phyloP scores from a whole-genome alignment of 1,140 invertebrate species.

The Rhizoglyphus robini region DNA sequence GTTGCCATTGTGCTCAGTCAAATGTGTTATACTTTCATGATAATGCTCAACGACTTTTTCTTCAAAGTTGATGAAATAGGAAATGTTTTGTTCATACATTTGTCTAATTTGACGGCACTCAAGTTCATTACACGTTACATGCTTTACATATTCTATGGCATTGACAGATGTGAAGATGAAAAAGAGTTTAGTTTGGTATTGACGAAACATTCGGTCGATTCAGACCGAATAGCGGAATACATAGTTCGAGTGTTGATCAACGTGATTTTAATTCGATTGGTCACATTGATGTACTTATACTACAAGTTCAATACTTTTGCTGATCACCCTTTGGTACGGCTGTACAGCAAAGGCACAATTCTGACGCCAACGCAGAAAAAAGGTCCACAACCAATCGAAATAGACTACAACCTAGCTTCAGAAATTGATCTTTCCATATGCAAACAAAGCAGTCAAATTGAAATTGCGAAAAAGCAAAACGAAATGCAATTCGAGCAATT shows the following conservation, averaged over 20 bases:
- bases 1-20: background rate
- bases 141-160: background rate
- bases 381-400: background rate
- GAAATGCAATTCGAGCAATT: too few species aligned
- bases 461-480: too few species aligned
- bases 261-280: background rate
- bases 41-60: background rate
- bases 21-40: background rate
- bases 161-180: background rate
- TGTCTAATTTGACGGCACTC: background rate
- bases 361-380: background rate
- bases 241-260: background rate
- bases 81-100: too few species aligned
- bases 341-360: background rate
- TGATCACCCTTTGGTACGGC: background rate
- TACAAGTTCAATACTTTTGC: background rate
- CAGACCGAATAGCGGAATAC: background rate
- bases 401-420: background rate
- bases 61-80: conserved; percentile 3
- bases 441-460: too few species aligned
- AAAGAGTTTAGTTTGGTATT: background rate
- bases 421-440: background rate
- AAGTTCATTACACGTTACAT: background rate
- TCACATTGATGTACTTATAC: background rate
- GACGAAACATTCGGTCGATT: background rate